Percentiles rank a stretch among this genome's conserved stretches.
Evolutionary conservation across 1,140 invertebrate genomes (phyloP).

Genomic region (Paraescarpia echinospica): DNA sequence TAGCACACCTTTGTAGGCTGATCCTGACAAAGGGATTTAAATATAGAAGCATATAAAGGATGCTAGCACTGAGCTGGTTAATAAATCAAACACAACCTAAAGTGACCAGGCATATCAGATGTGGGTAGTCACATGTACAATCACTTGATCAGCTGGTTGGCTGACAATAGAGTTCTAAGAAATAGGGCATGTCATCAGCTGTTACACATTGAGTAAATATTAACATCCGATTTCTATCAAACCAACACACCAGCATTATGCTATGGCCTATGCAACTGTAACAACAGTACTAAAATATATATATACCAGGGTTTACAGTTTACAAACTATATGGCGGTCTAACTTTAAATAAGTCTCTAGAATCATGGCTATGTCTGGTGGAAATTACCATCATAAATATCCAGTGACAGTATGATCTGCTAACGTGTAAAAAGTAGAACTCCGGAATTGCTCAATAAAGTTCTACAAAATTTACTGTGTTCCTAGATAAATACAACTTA

Average conservation of each 20-base stretch:
- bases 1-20: neutral
- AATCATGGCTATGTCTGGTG: neutral
- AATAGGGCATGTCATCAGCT: neutral
- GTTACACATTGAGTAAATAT: neutral
- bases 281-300: neutral
- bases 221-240: neutral
- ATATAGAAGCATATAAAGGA: neutral
- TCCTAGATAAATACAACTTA: neutral
- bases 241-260: neutral
- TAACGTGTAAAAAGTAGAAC: neutral
- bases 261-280: neutral
- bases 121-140: neutral
- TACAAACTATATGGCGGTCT: too few species aligned
- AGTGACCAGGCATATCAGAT: neutral
- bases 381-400: neutral
- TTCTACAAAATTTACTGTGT: neutral
- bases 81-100: neutral
- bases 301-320: neutral
- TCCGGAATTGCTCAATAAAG: neutral
- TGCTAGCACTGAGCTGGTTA: neutral
- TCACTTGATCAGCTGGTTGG: neutral
- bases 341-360: neutral
- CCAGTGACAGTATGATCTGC: neutral
- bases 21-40: slow-evolving; percentile 1
- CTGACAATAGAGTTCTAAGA: neutral